Base-by-base conservation (phyloP, 2,888 invertebrate genomes). In the Teinopalpus imperialis region DNA sequence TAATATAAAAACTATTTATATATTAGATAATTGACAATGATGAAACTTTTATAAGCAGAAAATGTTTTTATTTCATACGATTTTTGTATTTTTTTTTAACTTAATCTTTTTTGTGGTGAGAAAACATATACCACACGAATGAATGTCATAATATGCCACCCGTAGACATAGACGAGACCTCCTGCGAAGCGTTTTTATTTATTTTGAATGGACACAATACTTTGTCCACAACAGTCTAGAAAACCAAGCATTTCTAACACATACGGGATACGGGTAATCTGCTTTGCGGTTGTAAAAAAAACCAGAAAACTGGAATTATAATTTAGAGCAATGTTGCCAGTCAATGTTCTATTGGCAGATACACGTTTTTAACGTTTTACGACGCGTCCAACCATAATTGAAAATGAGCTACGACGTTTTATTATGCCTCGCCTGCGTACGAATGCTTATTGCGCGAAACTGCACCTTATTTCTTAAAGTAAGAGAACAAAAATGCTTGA, bases 231-330 rank as follows among this genome's bases (percentile, higher is more conserved):
- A n/a, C n/a, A 53, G 52, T 52, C 49, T 51, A 52, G 51, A 50
- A 57, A 21, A 10, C 30, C 54, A 31, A 31, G 16, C 48, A 49
- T 67, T 67, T 74, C 73, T 77, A 76, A 70, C 63, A 52, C 66
- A 81, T 81, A 78, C 59, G 81, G 81, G 78, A 74, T 85, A 80
- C 65, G 82, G 83, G 82, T 81, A 82, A 82, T 85, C 74, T 71
- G 61, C 64, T 67, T 60, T 81, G 82, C 52, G 82, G 82, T 80
- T 68, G 51, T 59, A 65, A 69, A 67, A n/a, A n/a, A 44, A 66
- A 66, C 21, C 43, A 41, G 39, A 49, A 42, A 49, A 34, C 21
- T 49, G 45, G 43, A 53, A 50, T 51, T 60, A 59, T 61, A 57
- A 54, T 55, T 51, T 52, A 52, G 52, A 50, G 52, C 57, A 64